A percentile compares a stretch with the other conserved stretches of the same genome.
Conservation (phyloP, 2,888 invertebrate species). For the Allygus modestus region DNA sequence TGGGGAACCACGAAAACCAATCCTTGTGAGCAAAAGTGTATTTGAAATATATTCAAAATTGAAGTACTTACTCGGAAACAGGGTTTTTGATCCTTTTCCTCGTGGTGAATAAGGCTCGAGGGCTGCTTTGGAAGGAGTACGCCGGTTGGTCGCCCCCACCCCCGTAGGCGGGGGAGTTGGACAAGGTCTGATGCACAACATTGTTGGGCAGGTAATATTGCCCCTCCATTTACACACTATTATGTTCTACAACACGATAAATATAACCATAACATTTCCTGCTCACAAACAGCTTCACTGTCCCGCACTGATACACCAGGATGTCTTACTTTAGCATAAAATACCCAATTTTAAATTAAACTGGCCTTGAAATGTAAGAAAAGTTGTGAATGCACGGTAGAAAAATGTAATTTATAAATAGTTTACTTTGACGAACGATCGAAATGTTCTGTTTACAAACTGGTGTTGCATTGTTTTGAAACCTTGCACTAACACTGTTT, state of each 20-base stretch:
- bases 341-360: conserved; percentile 4
- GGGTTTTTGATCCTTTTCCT: conserved; percentile 62
- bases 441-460: conserved; percentile 25
- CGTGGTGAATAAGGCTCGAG: conserved; percentile 69
- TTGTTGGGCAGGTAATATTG: conserved; percentile 38
- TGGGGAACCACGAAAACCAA: too few relatives aligned
- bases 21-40: too few relatives aligned
- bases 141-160: conserved; percentile 67
- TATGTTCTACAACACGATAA: neutral
- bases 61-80: conserved; percentile 41
- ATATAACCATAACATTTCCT: neutral
- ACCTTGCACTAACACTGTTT: conserved; percentile 51
- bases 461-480: conserved; percentile 47
- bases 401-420: neutral
- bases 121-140: conserved; percentile 73
- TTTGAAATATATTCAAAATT: too few relatives aligned
- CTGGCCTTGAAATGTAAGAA: neutral
- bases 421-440: neutral
- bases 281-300: neutral
- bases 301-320: neutral
- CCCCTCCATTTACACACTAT: conserved; percentile 40
- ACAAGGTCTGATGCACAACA: conserved; percentile 34
- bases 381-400: neutral
- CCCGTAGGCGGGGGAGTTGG: conserved; percentile 37
- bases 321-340: neutral